Base-by-base conservation (phyloP, 2,113 vertebrate genomes). In the Enhydra lutris region DNA sequence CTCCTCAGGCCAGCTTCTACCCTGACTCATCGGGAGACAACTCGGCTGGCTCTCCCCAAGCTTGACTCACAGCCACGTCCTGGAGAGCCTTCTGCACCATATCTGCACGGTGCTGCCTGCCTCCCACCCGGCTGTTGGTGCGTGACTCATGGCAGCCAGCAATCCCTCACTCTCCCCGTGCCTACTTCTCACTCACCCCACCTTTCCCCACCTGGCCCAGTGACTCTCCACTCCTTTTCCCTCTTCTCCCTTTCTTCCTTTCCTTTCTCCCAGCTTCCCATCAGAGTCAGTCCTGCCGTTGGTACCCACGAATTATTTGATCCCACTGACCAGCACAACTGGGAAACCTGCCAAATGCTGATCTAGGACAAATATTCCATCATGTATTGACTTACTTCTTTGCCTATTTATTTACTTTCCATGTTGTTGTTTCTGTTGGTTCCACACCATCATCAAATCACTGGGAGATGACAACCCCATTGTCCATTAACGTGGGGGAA, bases 341-440 rank as follows among this genome's bases (percentile, higher is more conserved):
- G 59, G 91, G 65, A n/a, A 79, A 94, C 42, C 91, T 42, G 3
- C 85, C 26, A 14, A 39, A 23, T 17, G n/a, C 63, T 65, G 36
- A 34, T 39, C 21, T 24, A 26, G 13, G 23, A 29, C 59, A 52
- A 0, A 69, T 1, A 24, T 11, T 34, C 8, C 80, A 63, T n/a
- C 57, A 7, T 4, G 6, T 34, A n/a, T 61, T 69, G 55, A 69
- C 84, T 74, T 55, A 47, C 36, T 79, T 63, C 42, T 63, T 73
- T 47, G 36, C 52, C 47, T 90, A 57, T 59, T 42, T 74, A 34
- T 42, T 80, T 67, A 55, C 63, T 71, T 65, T 84, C 39, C 45
- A 26, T 63, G 31, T 79, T 78, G 52, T 31, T 92, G 42, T 73
- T 96, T 93, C 73, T 61, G 39, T 74, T 89, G 39, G 92, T 45